A percentile compares a stretch with the other conserved stretches of the same genome.
These are phyloP conservation scores for Saccostrea echinata DNA, from an alignment of 1,140 invertebrate genomes.

Conservation along the genomic window DNA sequence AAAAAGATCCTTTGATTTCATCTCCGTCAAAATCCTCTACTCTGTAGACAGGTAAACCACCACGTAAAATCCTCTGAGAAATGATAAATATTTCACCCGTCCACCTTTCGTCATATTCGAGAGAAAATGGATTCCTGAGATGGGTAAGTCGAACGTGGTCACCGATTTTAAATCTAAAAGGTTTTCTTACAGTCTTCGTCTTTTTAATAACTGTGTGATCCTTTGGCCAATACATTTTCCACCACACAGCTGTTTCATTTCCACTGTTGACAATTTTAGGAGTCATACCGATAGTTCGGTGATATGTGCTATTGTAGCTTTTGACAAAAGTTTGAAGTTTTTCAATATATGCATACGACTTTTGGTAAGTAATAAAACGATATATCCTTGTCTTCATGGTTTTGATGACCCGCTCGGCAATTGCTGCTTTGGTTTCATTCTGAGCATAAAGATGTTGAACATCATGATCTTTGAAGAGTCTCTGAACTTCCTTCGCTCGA, in stretches of 20 bases:
- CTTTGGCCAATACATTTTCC: constrained; percentile 56
- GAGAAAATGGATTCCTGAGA: constrained; percentile 48
- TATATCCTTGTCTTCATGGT: no score
- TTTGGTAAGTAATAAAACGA: no score
- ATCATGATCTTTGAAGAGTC: not conserved
- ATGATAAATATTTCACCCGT: constrained; percentile 56
- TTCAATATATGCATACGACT: constrained; percentile 26
- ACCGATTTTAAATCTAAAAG: constrained; percentile 56
- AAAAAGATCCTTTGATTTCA: constrained; percentile 54
- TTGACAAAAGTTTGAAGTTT: constrained; percentile 28
- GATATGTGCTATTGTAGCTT: constrained; percentile 48
- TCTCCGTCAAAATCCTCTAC: constrained; percentile 44
- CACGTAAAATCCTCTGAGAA: constrained; percentile 38
- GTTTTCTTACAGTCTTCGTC: constrained; percentile 40
- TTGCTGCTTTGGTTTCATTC: constrained; percentile 25
- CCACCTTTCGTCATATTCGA: constrained; percentile 54
- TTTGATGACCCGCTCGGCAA: constrained; percentile 32
- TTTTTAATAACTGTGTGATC: not conserved
- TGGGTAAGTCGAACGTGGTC: constrained; percentile 51
- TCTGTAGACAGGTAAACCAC: constrained; percentile 49
- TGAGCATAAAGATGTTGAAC: constrained; percentile 48
- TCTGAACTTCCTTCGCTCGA: constrained; percentile 3
- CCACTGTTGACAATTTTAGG: constrained; percentile 13
- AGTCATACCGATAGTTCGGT: constrained; percentile 21
- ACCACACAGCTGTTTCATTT: constrained; percentile 45